Base-by-base conservation (phyloP, 1,140 invertebrate species). In the Anthonomus grandis region DNA sequence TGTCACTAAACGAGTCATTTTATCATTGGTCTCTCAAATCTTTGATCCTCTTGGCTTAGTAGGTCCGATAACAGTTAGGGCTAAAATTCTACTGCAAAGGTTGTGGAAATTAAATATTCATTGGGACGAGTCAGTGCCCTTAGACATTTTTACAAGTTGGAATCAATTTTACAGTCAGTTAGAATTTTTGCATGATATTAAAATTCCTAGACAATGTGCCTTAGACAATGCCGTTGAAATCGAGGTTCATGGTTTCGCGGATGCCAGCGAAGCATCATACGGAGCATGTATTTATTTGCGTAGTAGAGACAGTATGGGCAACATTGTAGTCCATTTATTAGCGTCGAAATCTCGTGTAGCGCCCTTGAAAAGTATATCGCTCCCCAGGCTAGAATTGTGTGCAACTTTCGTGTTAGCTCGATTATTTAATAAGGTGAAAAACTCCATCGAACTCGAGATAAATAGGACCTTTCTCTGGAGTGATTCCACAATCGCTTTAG, bases 21-120 rank as follows among this genome's bases (percentile, higher is more conserved):
- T 69, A 44, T 67, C 66, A 19, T 19, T 41, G 13, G 54, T 60
- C 17, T 41, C 61, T 19, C 45, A 66, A 38, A 50, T 67, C 12
- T 70, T 65, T 48, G 67, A 70, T 59, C 67, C 68, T 13, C 44
- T 73, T 23, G 71, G 71, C 13, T 53, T 73, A 13, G 22, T 74
- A 44, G 38, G 38, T 5, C 66, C 65, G 10, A 27, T 59, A 15
- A 56, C 62, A 19, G 58, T 69, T 18, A 56, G n/a, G 21, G 54
- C 63, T 15, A 73, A 70, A 60, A 64, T 70, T 13, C 34, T 72
- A n/a, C 4, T 72, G n/a, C 70, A 73, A 64, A 34, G 58, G 47
- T 22, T 72, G 15, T 74, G 70, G 70, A 4, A 61, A 6, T n/a
- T 12, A 8, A 52, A 64, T 24, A 17, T 68, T 10, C 27, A 45